Base-by-base conservation (phyloP, 1,140 invertebrate genomes). In the Caenorhabditis remanei region DNA sequence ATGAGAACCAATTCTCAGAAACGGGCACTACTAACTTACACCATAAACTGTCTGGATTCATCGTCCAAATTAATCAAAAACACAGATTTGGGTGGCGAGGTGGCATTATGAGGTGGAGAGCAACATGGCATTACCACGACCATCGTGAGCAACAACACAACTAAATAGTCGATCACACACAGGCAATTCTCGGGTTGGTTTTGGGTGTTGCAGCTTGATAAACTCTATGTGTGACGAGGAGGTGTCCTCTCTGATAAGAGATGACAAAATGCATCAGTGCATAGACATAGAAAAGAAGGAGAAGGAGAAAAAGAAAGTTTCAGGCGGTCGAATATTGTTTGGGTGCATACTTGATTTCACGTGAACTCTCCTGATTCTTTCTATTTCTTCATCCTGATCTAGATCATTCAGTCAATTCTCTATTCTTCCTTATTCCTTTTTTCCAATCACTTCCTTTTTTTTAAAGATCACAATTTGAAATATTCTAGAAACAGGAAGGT, bases 111-210 rank as follows among this genome's bases (percentile, higher is more conserved):
- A 19, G 46, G 50, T 79, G 71, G 71, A 50, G 71, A 79, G 71
- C 71, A 79, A 50, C 71, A 79, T 21, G 71, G 71, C 71, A 79
- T 50, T 79, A 79, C 71, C 71, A 79, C 71, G 71, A 79, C 71
- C 71, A 79, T 79, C 46, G 71, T 79, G 71, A 79, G 71, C 71
- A 71, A 71, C 65, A 32, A 32, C 50, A 53, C 11, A 11, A 79
- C 71, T 46, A 79, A 79, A 50, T 50, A 46, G 71, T 79, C 71
- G 71, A 79, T 79, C 71, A 67, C 63, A n/a, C 56, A 21, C 56
- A 19, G 65, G 65, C 65, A 71, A 71, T 32, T 32, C 32, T 32
- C 32, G 32, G 32, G 32, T 32, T 32, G 32, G 32, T 32, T 32
- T 32, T 32, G 32, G n/a, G n/a, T 8, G 71, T 48, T 79, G 43